phyloP scores from a whole-genome alignment of 2,797 vertebrate species.

The Etheostoma perlongum region DNA sequence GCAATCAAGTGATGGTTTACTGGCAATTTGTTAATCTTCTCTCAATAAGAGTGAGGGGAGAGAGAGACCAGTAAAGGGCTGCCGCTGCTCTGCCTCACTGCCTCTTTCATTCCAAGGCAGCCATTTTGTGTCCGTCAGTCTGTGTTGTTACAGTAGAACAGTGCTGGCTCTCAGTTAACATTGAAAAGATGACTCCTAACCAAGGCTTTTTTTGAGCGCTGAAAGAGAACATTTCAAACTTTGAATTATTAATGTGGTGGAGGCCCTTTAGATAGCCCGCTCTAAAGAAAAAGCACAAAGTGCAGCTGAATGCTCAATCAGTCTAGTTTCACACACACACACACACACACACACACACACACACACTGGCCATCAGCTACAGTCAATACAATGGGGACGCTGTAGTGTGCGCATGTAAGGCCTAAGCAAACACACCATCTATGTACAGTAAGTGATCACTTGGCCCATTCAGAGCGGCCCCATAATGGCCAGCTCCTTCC shows the following conservation, averaged over 20 bases:
- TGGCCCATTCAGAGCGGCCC: conserved; percentile 67
- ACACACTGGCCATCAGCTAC: conserved; percentile 35
- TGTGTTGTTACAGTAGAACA: conserved; percentile 42
- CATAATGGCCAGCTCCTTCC: conserved; percentile 61
- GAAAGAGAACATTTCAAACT: conserved; percentile 17
- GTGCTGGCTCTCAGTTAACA: conserved; percentile 40
- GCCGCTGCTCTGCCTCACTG: conserved; percentile 63
- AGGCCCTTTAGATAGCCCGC: conserved; percentile 7
- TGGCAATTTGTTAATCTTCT: conserved; percentile 63
- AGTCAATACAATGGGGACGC: conserved; percentile 41
- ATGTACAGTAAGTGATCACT: conserved; percentile 50
- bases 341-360: conserved; percentile 8
- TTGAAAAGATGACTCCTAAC: conserved; percentile 23
- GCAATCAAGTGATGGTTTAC: conserved; percentile 64
- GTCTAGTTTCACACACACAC: too few relatives aligned
- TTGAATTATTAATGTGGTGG: conserved; percentile 30
- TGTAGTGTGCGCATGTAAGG: conserved; percentile 26
- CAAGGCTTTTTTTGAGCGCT: background rate
- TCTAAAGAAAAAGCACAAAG: conserved; percentile 3
- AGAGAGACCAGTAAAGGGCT: conserved; percentile 35
- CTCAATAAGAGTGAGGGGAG: conserved; percentile 48
- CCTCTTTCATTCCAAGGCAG: conserved; percentile 69
- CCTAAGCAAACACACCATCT: conserved; percentile 68
- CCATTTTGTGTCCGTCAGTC: conserved; percentile 78
- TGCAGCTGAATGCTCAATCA: background rate